A percentile compares a stretch with the other conserved stretches of the same genome.
These are phyloP conservation scores for Antennarius maculatus DNA, from an alignment of 2,797 vertebrate genomes.

Conservation along the genomic window DNA sequence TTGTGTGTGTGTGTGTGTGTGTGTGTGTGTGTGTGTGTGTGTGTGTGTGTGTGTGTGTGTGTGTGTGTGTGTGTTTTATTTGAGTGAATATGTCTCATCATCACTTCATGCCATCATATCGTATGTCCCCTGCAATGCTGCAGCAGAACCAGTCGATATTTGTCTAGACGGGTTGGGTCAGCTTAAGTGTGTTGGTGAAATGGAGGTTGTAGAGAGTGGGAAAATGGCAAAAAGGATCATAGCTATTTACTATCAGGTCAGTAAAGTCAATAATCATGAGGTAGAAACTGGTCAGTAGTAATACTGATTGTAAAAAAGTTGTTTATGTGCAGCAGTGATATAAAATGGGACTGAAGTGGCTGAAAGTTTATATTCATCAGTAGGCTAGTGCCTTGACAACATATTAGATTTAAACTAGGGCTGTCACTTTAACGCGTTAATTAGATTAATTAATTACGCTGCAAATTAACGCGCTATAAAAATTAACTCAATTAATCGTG, in stretches of 20 bases:
- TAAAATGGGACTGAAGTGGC: not conserved
- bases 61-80: not conserved
- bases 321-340: not conserved
- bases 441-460: no score
- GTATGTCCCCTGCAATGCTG: slow-evolving; percentile 17
- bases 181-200: slow-evolving; percentile 4
- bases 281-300: not conserved
- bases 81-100: slow-evolving; percentile 20
- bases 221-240: not conserved
- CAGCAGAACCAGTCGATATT: slow-evolving; percentile 46
- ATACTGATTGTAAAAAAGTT: not conserved
- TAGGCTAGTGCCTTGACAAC: no score
- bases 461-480: no score
- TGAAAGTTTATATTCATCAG: no score
- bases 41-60: not conserved
- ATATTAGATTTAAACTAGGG: not conserved
- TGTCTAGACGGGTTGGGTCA: slow-evolving; percentile 45
- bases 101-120: slow-evolving; percentile 13
- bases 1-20: not conserved
- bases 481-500: no score
- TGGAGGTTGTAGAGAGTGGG: not conserved
- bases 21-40: not conserved
- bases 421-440: no score
- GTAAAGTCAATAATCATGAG: not conserved
- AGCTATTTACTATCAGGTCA: not conserved